phyloP scores from a whole-genome alignment of 2,113 vertebrate species.

The Scomber scombrus region DNA sequence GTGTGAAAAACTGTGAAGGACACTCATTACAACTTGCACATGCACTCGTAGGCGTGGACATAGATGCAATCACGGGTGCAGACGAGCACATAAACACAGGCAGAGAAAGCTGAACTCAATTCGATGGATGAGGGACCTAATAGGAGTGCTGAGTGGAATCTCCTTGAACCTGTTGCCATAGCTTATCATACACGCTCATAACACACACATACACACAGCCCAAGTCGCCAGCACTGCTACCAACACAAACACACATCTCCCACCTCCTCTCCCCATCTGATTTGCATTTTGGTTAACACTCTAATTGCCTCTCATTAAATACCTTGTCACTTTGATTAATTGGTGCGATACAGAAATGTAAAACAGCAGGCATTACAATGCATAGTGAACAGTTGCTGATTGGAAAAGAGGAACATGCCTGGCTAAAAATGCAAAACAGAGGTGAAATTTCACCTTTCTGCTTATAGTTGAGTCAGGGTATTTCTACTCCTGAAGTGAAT shows the following conservation, averaged over 20 bases:
- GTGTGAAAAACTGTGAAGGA: constrained; percentile 63
- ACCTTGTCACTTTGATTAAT: constrained; percentile 84
- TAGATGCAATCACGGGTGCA: constrained; percentile 37
- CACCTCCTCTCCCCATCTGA: constrained; percentile 50
- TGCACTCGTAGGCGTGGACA: constrained; percentile 10
- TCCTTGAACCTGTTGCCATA: constrained; percentile 66
- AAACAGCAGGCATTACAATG: constrained; percentile 70
- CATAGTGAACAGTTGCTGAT: constrained; percentile 62
- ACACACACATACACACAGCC: constrained; percentile 25
- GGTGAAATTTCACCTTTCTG: constrained; percentile 21
- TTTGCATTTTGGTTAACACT: constrained; percentile 83
- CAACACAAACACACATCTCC: constrained; percentile 32
- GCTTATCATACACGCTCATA: constrained; percentile 39
- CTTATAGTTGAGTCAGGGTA: constrained; percentile 33
- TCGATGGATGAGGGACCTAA: constrained; percentile 19
- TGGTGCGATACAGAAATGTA: constrained; percentile 78
- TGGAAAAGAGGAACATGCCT: constrained; percentile 36
- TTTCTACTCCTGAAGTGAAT: background rate
- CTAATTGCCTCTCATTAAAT: constrained; percentile 84
- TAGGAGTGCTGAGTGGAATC: constrained; percentile 54
- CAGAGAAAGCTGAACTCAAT: constrained; percentile 30
- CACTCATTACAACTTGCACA: constrained; percentile 65
- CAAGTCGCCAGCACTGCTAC: background rate
- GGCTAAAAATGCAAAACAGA: constrained; percentile 35
- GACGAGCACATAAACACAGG: constrained; percentile 44